Conservation (phyloP, 1,140 invertebrate genomes). For the Scaptomyza hsui region DNA sequence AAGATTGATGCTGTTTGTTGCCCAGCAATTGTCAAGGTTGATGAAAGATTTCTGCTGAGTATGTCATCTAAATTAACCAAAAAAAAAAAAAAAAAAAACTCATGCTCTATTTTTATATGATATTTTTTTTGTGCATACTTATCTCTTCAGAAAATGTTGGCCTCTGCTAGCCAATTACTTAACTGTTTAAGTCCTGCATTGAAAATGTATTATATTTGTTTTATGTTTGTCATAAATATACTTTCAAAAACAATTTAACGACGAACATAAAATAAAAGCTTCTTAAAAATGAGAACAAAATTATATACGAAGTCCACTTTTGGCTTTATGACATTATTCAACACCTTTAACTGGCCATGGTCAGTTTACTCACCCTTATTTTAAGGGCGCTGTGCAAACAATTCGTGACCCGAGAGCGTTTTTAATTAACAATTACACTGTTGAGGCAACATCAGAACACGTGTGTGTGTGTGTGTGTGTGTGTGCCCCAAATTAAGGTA, state of each 20-base stretch:
- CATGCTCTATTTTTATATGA: not conserved
- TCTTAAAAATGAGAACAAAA: not conserved
- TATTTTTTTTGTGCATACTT: not conserved
- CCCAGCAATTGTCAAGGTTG: conserved; percentile 53
- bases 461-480: conserved; percentile 31
- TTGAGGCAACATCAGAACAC: conserved; percentile 38
- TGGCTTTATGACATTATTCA: conserved; percentile 31
- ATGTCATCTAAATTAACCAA: conserved; percentile 39
- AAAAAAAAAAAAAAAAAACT: conserved; percentile 1
- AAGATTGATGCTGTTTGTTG: conserved; percentile 54
- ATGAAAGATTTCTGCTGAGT: conserved; percentile 34
- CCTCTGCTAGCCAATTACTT: conserved; percentile 60
- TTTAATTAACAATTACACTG: conserved; percentile 77
- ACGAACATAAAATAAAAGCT: conserved; percentile 44
- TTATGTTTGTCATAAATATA: conserved; percentile 58
- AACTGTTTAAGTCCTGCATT: conserved; percentile 43
- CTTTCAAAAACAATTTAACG: conserved; percentile 56
- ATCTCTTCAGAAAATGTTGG: conserved; percentile 7
- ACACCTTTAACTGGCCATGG: conserved; percentile 25
- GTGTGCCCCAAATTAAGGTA: conserved; percentile 62
- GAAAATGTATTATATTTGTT: conserved; percentile 64
- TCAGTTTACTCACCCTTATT: not conserved
- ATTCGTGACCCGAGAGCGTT: conserved; percentile 57
- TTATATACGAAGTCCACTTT: conserved; percentile 3
- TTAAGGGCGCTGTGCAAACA: conserved; percentile 27